Percentiles rank a stretch among this genome's conserved stretches.
Conservation (phyloP, 2,113 vertebrate species). For the Verasper variegatus region DNA sequence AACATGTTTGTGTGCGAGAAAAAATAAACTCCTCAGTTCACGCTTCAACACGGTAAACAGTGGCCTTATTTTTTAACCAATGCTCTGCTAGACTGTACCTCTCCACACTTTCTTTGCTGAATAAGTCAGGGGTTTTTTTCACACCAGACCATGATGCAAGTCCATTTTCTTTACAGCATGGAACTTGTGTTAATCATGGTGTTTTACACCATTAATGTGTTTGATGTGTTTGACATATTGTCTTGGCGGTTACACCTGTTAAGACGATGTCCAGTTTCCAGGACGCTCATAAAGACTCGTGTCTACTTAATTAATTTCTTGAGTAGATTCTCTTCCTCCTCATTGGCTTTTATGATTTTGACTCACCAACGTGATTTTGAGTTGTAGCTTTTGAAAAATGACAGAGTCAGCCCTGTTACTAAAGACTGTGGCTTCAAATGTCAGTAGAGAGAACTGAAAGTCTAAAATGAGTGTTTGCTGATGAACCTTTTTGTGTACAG, state of each 20-base stretch:
- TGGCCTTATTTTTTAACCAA: constrained; percentile 40
- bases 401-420: background rate
- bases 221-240: constrained; percentile 59
- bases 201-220: constrained; percentile 48
- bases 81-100: constrained; percentile 26
- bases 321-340: constrained; percentile 34
- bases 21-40: constrained; percentile 58
- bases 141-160: constrained; percentile 32
- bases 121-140: constrained; percentile 15
- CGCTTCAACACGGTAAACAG: constrained; percentile 59
- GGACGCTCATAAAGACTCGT: constrained; percentile 46
- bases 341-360: constrained; percentile 2
- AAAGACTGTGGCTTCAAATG: background rate
- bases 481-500: constrained; percentile 51
- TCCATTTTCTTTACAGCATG: constrained; percentile 45
- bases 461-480: constrained; percentile 42
- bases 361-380: constrained; percentile 10
- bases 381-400: background rate
- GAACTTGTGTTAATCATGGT: constrained; percentile 45
- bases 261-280: constrained; percentile 31
- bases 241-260: constrained; percentile 57
- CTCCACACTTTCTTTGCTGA: constrained; percentile 24
- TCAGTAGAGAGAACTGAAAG: background rate
- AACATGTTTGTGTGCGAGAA: constrained; percentile 73
- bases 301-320: constrained; percentile 43